phyloP scores from a whole-genome alignment of 2,797 vertebrate genomes.

The Smutsia gigantea region DNA sequence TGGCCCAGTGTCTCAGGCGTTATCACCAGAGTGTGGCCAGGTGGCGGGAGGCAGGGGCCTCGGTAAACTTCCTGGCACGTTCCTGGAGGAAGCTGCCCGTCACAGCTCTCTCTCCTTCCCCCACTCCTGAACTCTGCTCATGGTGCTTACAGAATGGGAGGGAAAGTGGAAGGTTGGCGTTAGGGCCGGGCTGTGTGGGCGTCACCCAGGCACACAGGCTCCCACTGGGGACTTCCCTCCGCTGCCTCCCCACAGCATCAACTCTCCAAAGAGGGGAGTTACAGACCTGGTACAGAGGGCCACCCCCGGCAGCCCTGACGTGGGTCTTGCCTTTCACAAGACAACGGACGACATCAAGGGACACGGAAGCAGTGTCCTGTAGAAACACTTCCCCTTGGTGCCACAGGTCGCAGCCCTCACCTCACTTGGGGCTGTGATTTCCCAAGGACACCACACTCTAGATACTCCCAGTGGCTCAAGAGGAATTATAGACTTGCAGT shows the following conservation, averaged over 20 bases:
- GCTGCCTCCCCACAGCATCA: not conserved
- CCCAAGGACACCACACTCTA: not conserved
- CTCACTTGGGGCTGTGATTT: not conserved
- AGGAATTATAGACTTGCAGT: not conserved
- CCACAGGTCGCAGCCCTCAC: not conserved
- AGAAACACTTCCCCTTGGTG: not conserved
- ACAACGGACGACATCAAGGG: not conserved
- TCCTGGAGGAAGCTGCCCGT: not conserved
- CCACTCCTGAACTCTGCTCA: not conserved
- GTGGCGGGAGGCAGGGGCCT: not conserved
- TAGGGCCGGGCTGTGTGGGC: not conserved
- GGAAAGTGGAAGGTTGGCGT: rapidly evolving
- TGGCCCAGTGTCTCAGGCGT: not conserved
- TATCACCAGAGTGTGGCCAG: not conserved
- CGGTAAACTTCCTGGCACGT: not conserved
- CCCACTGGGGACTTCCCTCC: rapidly evolving
- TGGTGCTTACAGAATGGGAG: not conserved
- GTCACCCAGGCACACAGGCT: rapidly evolving
- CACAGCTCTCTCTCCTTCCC: not conserved
- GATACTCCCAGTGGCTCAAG: not conserved
- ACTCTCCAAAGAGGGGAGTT: not conserved
- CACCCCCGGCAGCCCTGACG: not conserved
- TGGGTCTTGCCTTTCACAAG: not conserved
- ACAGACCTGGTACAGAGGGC: not conserved
- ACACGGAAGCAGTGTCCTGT: not conserved